A percentile compares a stretch with the other conserved stretches of the same genome.
These are phyloP conservation scores for Amphipyra tragopoginis DNA, from an alignment of 2,888 invertebrate species.

Conservation along the genomic window DNA sequence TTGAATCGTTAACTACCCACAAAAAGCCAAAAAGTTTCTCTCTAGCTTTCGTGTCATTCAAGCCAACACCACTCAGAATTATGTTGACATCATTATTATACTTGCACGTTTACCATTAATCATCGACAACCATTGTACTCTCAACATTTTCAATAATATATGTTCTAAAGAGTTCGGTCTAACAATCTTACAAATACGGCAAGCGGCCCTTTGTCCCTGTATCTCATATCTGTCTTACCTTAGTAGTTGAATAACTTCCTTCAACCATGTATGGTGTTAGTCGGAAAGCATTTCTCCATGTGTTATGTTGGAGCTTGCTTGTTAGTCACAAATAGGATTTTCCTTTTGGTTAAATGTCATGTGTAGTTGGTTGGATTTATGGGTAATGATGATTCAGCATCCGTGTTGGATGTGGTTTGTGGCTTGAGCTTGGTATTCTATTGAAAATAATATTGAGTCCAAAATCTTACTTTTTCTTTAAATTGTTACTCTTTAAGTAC, in stretches of 20 bases:
- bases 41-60: slow-evolving; percentile 22
- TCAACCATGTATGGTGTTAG: slow-evolving; percentile 67
- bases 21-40: no score
- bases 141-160: slow-evolving; percentile 20
- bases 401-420: slow-evolving; percentile 14
- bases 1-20: no score
- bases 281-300: slow-evolving; percentile 72
- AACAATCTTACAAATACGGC: slow-evolving; percentile 23
- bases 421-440: neutral
- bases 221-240: slow-evolving; percentile 70
- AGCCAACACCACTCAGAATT: slow-evolving; percentile 13
- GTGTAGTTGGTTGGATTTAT: slow-evolving; percentile 35
- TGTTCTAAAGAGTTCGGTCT: slow-evolving; percentile 15
- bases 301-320: slow-evolving; percentile 55
- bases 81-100: slow-evolving; percentile 16
- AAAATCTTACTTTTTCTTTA: no score
- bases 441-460: no score
- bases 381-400: slow-evolving; percentile 37
- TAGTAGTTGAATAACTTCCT: slow-evolving; percentile 63
- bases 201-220: slow-evolving; percentile 56
- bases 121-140: slow-evolving; percentile 26
- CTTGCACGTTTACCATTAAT: slow-evolving; percentile 30
- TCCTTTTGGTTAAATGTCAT: slow-evolving; percentile 49
- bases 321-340: slow-evolving; percentile 67
- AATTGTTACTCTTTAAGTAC: no score